These are phyloP conservation scores for Fundulus diaphanus DNA, from an alignment of 2,797 vertebrate species.

Conservation along the genomic window DNA sequence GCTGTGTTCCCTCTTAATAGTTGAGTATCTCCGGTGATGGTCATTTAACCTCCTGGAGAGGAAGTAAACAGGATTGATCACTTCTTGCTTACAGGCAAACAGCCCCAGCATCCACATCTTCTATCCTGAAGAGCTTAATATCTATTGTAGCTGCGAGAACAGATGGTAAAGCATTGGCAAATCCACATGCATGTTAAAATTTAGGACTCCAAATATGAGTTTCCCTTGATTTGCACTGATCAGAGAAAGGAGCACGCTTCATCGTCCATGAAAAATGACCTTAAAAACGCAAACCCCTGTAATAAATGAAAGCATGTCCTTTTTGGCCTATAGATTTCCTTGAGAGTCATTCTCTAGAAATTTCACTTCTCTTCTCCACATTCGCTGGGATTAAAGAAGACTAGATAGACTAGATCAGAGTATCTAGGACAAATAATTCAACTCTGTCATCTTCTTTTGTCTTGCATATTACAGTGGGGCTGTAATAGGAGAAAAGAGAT, in stretches of 20 bases:
- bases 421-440: constrained; percentile 36
- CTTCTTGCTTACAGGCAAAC: background rate
- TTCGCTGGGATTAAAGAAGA: constrained; percentile 22
- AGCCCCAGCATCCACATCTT: background rate
- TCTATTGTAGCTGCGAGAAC: background rate
- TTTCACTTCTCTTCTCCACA: constrained; percentile 6
- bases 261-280: background rate
- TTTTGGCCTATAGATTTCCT: background rate
- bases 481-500: constrained; percentile 19
- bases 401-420: constrained; percentile 11
- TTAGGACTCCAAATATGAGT: too few species aligned
- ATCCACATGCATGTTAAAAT: background rate
- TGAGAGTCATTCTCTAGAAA: background rate
- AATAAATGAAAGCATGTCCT: background rate
- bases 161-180: background rate
- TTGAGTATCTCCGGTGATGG: background rate
- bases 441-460: constrained; percentile 5
- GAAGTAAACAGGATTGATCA: background rate
- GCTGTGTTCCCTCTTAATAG: background rate
- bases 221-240: too few species aligned
- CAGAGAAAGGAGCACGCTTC: too few species aligned
- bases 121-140: background rate
- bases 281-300: too few species aligned
- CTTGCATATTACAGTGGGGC: constrained; percentile 18
- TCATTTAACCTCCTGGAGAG: background rate